Base-by-base conservation (phyloP, 2,888 invertebrate species). In the Trichacis sp. region DNA sequence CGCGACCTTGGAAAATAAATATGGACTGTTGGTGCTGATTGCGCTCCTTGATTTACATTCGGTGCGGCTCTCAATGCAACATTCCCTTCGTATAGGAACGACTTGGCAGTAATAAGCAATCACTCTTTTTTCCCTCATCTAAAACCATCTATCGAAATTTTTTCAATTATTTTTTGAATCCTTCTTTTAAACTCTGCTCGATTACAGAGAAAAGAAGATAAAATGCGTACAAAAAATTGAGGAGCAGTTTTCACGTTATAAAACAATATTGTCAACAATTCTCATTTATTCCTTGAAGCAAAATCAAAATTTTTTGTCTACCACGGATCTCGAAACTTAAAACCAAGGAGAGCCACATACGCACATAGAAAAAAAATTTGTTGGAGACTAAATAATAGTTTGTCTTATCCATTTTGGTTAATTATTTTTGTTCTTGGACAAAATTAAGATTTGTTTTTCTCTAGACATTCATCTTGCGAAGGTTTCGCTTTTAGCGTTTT, bases 401-500 rank as follows among this genome's bases (percentile, higher is more conserved):
- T 12, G 40, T 5, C 4, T 40, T 15, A 33, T 33, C 2, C 4
- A n/a, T 15, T 15, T 12, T 40, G 2, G 6, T 40, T 12, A 40
- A 15, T 40, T 15, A 40, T 40, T 40, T 14, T 40, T 40, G 15
- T 40, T 40, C 40, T 15, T 72, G 71, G 74, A 75, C 76, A 77
- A 80, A 77, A 78, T 77, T 74, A 79, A 76, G 71, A 66, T 68
- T 61, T 60, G 30, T 19, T 62, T 56, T 55, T 70, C 66, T 70
- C 73, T 75, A 73, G 53, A 61, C 71, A 63, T 68, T 69, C 50
- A 46, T 60, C 24, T 24, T 24, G 4, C 24, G 8, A 24, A n/a
- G 33, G 11, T 47, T 64, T 65, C 20, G 49, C 19, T 51, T 65
- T 84, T 91, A 94, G 87, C 94, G 94, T 88, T 95, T 95, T 85